Evolutionary conservation across 1,140 invertebrate species (phyloP).

Genomic region (Drosophila seguyi): DNA sequence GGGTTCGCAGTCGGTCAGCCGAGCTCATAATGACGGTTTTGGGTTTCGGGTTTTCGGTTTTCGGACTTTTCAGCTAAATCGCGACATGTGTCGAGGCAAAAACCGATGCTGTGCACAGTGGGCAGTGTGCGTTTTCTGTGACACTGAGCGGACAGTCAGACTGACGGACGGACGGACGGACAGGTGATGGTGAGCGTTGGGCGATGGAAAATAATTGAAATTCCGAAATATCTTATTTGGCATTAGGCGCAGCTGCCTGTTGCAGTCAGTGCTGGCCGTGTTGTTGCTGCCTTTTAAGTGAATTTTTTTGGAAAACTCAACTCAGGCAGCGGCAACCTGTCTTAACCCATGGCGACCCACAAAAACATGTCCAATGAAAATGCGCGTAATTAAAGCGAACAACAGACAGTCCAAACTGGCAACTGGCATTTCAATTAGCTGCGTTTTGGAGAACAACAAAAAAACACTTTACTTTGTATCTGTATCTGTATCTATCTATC

Average conservation of each 20-base stretch:
- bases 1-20: conserved; percentile 59
- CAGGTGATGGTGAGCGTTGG: conserved; percentile 29
- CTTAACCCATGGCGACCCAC: conserved; percentile 77
- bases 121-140: conserved; percentile 33
- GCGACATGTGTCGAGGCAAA: conserved; percentile 55
- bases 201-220: conserved; percentile 69
- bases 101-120: conserved; percentile 62
- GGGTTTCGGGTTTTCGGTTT: conserved; percentile 37
- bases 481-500: conserved; percentile 51
- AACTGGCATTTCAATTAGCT: conserved; percentile 78
- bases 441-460: conserved; percentile 48
- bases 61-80: conserved; percentile 37
- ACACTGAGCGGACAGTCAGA: conserved; percentile 38
- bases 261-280: not conserved
- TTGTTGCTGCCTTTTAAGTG: conserved; percentile 33
- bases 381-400: conserved; percentile 61
- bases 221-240: conserved; percentile 79
- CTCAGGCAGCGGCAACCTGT: conserved; percentile 50
- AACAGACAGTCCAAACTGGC: conserved; percentile 39
- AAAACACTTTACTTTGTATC: conserved; percentile 50
- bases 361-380: conserved; percentile 72
- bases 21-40: conserved; percentile 71
- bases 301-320: conserved; percentile 52
- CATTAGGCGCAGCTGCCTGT: conserved; percentile 64
- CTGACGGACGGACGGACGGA: conserved; percentile 8